phyloP scores from a whole-genome alignment of 2,113 vertebrate genomes.

The Patagioenas fasciata region DNA sequence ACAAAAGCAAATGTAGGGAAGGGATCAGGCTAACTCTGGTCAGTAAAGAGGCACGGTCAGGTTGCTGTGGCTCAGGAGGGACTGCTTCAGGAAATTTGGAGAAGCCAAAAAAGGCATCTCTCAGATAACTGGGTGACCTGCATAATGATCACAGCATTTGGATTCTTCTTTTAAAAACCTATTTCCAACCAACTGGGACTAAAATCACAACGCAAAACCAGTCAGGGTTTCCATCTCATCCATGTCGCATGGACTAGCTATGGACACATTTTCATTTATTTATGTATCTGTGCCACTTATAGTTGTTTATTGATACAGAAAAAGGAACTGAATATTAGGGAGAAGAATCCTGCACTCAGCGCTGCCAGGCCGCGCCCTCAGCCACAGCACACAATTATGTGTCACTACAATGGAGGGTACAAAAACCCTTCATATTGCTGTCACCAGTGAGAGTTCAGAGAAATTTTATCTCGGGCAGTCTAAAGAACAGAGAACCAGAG shows the following conservation, averaged over 20 bases:
- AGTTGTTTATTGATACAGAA: not conserved
- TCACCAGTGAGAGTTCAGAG: not conserved
- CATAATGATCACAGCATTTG: not conserved
- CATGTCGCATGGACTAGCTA: not conserved
- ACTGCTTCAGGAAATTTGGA: not conserved
- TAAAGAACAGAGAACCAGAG: not conserved
- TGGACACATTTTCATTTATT: not conserved
- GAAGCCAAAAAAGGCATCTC: accelerated
- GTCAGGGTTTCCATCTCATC: not conserved
- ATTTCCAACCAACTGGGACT: not conserved
- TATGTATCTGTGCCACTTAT: not conserved
- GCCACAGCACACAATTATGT: not conserved
- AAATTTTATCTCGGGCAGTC: constrained; percentile 13
- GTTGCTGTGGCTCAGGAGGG: accelerated
- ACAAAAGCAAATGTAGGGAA: accelerated
- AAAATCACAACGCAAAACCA: not conserved
- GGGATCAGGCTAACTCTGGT: not conserved
- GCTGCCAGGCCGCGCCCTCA: not conserved
- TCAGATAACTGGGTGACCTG: not conserved
- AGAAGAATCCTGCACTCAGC: not conserved
- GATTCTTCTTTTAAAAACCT: not conserved
- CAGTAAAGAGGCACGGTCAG: not conserved
- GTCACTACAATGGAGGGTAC: not conserved
- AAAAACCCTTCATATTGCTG: not conserved
- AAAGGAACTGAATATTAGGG: not conserved